These are phyloP conservation scores for Loxodonta africana DNA, from an alignment of 2,113 vertebrate genomes.

Conservation along the genomic window DNA sequence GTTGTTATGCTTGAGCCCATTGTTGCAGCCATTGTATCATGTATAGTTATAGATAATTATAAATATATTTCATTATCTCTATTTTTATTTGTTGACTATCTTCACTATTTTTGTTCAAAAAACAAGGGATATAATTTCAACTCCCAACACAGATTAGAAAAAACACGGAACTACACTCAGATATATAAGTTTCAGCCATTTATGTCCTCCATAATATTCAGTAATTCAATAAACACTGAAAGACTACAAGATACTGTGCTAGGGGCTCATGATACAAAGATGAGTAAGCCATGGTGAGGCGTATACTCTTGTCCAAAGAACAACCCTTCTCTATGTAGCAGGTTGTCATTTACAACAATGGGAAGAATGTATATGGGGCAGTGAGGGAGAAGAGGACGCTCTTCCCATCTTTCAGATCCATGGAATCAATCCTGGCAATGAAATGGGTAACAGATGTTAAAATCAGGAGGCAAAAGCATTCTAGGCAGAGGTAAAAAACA, in stretches of 20 bases:
- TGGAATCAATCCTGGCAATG: not conserved
- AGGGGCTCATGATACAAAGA: not conserved
- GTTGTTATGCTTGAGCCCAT: not conserved
- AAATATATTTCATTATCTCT: constrained; percentile 36
- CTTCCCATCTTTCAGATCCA: not conserved
- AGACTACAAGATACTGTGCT: not conserved
- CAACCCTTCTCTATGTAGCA: not conserved
- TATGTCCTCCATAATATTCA: not conserved
- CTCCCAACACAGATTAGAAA: not conserved
- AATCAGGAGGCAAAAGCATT: not conserved
- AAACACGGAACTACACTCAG: not conserved
- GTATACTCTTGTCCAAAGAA: not conserved
- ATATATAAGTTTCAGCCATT: not conserved
- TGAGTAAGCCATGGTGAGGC: not conserved
- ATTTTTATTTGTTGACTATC: constrained; percentile 5
- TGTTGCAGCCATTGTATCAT: not conserved
- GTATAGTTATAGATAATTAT: not conserved
- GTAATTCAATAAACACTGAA: constrained; percentile 5
- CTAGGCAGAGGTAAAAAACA: not conserved
- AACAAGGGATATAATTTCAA: not conserved
- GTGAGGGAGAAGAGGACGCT: not conserved
- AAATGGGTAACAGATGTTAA: not conserved
- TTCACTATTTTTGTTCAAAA: constrained; percentile 21
- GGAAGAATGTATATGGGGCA: not conserved
- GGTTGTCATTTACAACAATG: not conserved